Percentiles rank a stretch among this genome's conserved stretches.
phyloP scores from a whole-genome alignment of 2,797 vertebrate genomes.

The Thamnophis elegans region DNA sequence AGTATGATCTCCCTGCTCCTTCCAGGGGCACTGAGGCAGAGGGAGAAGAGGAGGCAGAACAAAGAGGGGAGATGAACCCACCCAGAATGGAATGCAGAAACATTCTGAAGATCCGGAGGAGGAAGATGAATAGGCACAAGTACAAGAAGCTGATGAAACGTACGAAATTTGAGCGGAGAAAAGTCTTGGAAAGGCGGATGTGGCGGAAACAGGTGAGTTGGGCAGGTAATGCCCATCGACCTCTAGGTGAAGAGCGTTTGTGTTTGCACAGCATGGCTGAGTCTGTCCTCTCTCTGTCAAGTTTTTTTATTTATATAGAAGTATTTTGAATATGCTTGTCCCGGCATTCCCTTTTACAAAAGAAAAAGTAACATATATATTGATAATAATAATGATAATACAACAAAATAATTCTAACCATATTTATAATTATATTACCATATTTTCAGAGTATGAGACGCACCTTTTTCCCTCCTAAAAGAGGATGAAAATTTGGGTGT shows the following conservation, averaged over 20 bases:
- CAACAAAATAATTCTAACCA: too few species aligned
- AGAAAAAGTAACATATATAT: too few species aligned
- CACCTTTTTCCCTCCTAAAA: too few species aligned
- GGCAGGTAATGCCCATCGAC: neutral
- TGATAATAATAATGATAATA: too few species aligned
- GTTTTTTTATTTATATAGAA: too few species aligned
- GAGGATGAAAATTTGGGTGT: too few species aligned
- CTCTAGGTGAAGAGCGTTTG: neutral
- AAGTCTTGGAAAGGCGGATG: constrained; percentile 74
- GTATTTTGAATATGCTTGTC: too few species aligned
- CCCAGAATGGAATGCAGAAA: constrained; percentile 81
- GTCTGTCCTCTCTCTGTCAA: too few species aligned
- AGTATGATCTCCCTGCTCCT: constrained; percentile 57
- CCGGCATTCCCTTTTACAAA: too few species aligned
- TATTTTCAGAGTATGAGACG: too few species aligned
- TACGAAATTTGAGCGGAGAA: constrained; percentile 81
- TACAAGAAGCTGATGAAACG: constrained; percentile 88
- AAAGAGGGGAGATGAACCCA: neutral
- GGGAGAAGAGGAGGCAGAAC: constrained; percentile 30
- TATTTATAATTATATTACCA: too few species aligned
- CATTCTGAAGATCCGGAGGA: constrained; percentile 86
- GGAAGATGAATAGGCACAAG: constrained; percentile 93
- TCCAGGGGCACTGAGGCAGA: constrained; percentile 26
- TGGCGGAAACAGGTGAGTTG: constrained; percentile 83
- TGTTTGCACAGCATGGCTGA: too few species aligned